Base-by-base conservation (phyloP, 2,888 invertebrate species). In the Notodonta dromedarius region DNA sequence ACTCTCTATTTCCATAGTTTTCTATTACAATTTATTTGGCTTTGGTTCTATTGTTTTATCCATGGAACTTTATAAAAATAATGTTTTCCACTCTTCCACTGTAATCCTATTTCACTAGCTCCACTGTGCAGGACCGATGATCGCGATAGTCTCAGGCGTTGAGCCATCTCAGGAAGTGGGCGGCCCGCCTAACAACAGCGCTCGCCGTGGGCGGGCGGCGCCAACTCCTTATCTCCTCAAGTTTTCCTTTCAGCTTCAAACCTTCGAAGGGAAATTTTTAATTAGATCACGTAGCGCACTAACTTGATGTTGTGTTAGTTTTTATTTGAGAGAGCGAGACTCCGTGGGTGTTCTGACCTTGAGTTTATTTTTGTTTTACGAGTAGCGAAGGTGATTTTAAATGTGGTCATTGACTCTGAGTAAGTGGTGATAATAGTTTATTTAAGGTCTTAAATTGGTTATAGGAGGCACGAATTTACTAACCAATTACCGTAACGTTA, bases 211-310 rank as follows among this genome's bases (percentile, higher is more conserved):
- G 52, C 52, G 52, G 32, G 32, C 52, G 52, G 50, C 50, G 50
- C 50, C 50, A 75, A 76, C 70, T 66, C 72, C 58, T 65, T 76
- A 75, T 73, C 74, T 73, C 50, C 56, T 65, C 68, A 69, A 74
- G 74, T 74, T 71, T 76, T 73, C 71, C 71, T 75, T 74, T 65
- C 69, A 76, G 60, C 58, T 70, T 53, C 67, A 73, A 73, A 73
- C 56, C 71, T 59, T 56, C 61, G 55, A 59, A 65, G 57, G 60
- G 63, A 71, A 63, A 63, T 63, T 71, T 74, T 74, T 74, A 74
- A 76, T 76, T 74, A 71, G 67, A 74, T 74, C 74, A 76, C 73
- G 73, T 76, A 74, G 62, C 50, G 24, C 35, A 24, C 39, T 16
- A 11, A 14, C 40, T 42, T 55, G 11, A 13, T 8, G 55, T 60